A percentile compares a stretch with the other conserved stretches of the same genome.
Conservation (phyloP, 2,113 vertebrate species). For the Toxostoma redivivum region DNA sequence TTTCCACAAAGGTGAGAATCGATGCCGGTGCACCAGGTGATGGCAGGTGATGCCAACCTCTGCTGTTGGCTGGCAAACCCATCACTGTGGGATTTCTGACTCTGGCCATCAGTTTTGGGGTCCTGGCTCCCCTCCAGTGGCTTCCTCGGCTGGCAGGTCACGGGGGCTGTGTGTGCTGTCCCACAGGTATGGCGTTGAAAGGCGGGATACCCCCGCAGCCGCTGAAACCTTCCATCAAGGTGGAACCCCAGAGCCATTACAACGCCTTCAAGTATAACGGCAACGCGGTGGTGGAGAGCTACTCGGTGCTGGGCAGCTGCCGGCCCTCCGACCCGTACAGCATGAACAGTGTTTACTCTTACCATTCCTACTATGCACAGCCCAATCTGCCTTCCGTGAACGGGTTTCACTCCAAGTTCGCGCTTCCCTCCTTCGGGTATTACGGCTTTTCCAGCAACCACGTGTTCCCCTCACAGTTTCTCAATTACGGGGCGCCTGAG, state of each 20-base stretch:
- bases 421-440: constrained; percentile 86
- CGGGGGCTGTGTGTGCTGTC: constrained; percentile 8
- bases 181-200: constrained; percentile 70
- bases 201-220: constrained; percentile 80
- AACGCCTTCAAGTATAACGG: constrained; percentile 81
- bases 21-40: rapidly evolving
- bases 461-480: constrained; percentile 85
- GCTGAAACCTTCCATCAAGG: constrained; percentile 87
- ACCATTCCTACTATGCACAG: constrained; percentile 94
- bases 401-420: constrained; percentile 89
- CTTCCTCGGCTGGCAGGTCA: rapidly evolving
- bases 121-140: neutral
- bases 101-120: rapidly evolving
- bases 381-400: constrained; percentile 88
- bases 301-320: constrained; percentile 80
- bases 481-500: constrained; percentile 78
- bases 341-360: constrained; percentile 86
- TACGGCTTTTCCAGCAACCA: constrained; percentile 86
- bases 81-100: neutral
- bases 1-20: rapidly evolving
- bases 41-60: neutral
- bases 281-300: constrained; percentile 81
- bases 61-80: rapidly evolving
- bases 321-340: constrained; percentile 88
- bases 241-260: constrained; percentile 79